phyloP scores from a whole-genome alignment of 2,797 vertebrate genomes.

The Lepus oiostolus region DNA sequence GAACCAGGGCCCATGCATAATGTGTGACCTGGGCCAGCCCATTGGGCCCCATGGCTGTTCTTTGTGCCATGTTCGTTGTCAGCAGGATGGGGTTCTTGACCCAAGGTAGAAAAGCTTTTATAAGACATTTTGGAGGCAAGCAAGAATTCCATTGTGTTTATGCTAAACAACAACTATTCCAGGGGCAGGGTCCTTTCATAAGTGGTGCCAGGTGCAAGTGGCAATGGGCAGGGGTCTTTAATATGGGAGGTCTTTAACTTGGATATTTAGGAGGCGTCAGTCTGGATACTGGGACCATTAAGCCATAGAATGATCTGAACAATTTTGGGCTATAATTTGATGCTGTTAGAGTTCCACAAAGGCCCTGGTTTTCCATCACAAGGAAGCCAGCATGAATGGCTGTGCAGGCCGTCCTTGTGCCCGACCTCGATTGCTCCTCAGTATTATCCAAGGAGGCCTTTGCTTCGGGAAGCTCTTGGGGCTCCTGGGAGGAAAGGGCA shows the following conservation, averaged over 20 bases:
- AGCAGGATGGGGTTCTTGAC: background rate
- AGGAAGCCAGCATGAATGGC: background rate
- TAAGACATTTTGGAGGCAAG: background rate
- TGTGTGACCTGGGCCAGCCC: background rate
- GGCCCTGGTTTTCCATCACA: background rate
- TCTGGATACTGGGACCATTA: background rate
- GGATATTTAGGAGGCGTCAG: background rate
- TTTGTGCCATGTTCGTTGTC: background rate
- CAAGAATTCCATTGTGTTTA: background rate
- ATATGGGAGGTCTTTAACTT: background rate
- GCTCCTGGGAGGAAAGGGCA: background rate
- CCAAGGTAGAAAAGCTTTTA: background rate
- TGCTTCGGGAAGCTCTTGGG: background rate
- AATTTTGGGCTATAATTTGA: background rate
- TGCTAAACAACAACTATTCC: background rate
- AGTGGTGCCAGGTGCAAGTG: background rate
- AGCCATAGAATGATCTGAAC: background rate
- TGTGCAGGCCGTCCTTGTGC: background rate
- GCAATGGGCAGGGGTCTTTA: background rate
- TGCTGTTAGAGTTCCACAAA: slow-evolving; percentile 38
- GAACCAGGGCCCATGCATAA: background rate
- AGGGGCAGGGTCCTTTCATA: background rate
- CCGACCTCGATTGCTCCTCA: background rate
- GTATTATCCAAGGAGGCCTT: background rate
- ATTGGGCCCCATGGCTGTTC: background rate